Evolutionary conservation across 2,113 vertebrate genomes (phyloP).

Genomic region (Butorides virescens): DNA sequence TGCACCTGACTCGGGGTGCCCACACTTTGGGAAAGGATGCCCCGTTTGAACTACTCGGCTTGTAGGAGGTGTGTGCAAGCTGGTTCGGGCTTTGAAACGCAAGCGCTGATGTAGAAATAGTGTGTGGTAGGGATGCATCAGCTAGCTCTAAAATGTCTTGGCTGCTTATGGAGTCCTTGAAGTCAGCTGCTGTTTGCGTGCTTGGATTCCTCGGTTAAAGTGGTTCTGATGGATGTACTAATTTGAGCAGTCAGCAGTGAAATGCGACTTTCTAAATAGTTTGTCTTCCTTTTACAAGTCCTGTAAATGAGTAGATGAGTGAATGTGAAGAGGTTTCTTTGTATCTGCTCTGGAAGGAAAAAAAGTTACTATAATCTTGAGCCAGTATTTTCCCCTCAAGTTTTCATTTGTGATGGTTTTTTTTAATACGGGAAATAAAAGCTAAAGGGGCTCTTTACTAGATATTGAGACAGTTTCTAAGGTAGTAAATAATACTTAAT

Average conservation of each 20-base stretch:
- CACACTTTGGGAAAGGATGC: rapidly evolving
- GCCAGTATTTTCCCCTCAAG: neutral
- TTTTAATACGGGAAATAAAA: neutral
- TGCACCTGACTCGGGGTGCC: rapidly evolving
- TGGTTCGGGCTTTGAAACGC: neutral
- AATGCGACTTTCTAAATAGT: neutral
- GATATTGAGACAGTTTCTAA: neutral
- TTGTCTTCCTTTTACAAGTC: neutral
- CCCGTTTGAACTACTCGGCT: neutral
- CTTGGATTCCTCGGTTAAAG: rapidly evolving
- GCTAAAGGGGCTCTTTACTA: neutral
- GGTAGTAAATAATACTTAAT: neutral
- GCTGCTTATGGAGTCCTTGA: neutral
- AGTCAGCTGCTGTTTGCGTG: neutral
- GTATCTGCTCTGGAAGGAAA: neutral
- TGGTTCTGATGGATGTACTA: neutral
- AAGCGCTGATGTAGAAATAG: neutral
- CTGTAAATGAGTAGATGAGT: neutral
- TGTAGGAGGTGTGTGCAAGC: neutral
- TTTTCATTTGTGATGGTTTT: neutral
- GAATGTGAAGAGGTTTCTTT: neutral
- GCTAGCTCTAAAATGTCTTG: neutral
- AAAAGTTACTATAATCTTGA: neutral
- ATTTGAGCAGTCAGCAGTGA: neutral
- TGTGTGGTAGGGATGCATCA: neutral